These are phyloP conservation scores for Philhelius pedissequus DNA, from an alignment of 2,888 invertebrate species.

Conservation along the genomic window DNA sequence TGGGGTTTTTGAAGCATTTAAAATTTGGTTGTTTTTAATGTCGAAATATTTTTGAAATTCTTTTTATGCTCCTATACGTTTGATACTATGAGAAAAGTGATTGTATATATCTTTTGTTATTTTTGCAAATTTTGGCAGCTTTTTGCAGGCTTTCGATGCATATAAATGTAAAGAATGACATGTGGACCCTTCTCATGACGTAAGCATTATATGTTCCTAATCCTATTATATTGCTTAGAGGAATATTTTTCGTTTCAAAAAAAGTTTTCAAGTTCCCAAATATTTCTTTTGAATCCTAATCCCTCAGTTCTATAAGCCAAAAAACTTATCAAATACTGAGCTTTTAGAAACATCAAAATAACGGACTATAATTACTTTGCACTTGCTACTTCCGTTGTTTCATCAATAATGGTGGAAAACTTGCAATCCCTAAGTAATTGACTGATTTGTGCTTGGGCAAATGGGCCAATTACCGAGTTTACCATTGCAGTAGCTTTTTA, in stretches of 20 bases:
- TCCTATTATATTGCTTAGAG: slow-evolving; percentile 15
- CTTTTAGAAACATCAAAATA: slow-evolving; percentile 4
- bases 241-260: slow-evolving; percentile 15
- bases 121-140: not conserved
- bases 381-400: slow-evolving; percentile 16
- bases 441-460: not conserved
- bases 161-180: slow-evolving; percentile 28
- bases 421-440: not conserved
- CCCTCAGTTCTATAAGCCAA: slow-evolving; percentile 8
- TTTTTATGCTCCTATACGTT: too few species aligned
- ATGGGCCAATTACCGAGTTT: not conserved
- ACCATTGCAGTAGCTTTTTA: not conserved
- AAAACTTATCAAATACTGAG: not conserved
- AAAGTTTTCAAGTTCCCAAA: not conserved
- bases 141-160: slow-evolving; percentile 15
- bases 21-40: too few species aligned
- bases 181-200: slow-evolving; percentile 21
- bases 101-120: too few species aligned
- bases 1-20: too few species aligned
- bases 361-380: not conserved
- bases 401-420: slow-evolving; percentile 23
- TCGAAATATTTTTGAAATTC: too few species aligned
- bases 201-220: slow-evolving; percentile 31
- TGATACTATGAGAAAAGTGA: too few species aligned
- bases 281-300: too few species aligned